Evolutionary conservation across 2,888 invertebrate species (phyloP), one percentile per base, ranked within the genome.

Genomic region (Drosophila mulleri): DNA sequence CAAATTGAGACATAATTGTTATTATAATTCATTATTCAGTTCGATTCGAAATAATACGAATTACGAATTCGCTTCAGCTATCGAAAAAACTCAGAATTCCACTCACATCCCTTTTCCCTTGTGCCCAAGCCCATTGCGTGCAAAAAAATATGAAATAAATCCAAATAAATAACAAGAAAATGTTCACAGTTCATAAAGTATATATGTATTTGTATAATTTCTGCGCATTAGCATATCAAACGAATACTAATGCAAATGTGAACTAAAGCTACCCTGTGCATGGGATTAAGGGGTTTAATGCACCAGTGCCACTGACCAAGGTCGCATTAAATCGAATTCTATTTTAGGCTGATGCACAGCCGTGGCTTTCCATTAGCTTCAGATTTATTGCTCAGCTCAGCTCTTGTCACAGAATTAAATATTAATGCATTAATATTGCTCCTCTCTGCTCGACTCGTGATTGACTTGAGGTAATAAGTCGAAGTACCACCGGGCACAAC

Each of bases 211-310:
- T 20, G 37, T 52, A 11, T 56, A 37, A 48, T 35, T 35, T 52
- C 0, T 41, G 12, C 54, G n/a, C 32, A 75, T 78, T 77, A 66
- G 50, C 71, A 78, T 64, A 74, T 77, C 74, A 75, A 77, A 71
- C 53, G 47, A 74, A 71, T 74, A 52, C 32, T 9, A 70, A 78
- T 67, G 32, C 16, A 37, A 54, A 66, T 64, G 26, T 18, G 32
- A 54, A 35, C 45, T 45, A 75, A 48, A 42, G 45, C 2, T 16
- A 6, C 18, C 61, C 32, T 29, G 20, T 52, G 53, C 26, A 18
- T 35, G 14, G 32, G 20, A 12, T 29, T 44, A 53, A 44, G 57
- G 65, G 48, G 50, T 47, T 59, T 48, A 63, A 63, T 69, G 54
- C 56, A 45, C 47, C 54, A 56, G 41, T 58, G 50, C 32, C 53